Evolutionary conservation across 2,113 vertebrate species (phyloP), one percentile per base, ranked within the genome.

Genomic region (Acrocephalus kingi): DNA sequence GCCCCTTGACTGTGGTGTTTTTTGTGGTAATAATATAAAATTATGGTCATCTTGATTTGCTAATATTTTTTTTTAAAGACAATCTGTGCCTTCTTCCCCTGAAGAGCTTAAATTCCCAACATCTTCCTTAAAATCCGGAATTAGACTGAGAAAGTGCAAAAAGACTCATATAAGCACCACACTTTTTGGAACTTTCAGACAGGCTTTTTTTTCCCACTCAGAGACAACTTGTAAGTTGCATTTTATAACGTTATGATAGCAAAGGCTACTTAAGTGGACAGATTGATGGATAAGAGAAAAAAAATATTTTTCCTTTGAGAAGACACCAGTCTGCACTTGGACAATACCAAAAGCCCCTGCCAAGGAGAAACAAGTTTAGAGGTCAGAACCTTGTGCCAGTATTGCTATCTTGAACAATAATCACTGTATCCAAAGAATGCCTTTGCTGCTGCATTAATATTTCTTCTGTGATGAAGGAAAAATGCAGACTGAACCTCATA

Each of bases 221-320:
- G 45, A 96, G 28, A 41, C 27, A 49, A 80, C 69, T 62, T 89
- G 8, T 21, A 59, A 73, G 58, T 43, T 0, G 0, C 39, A 54
- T 92, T 91, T 85, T 85, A 52, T 28, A 84, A 56, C 31, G 66
- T 56, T 82, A 76, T 39, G 16, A 71, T 19, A 79, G 75, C 37
- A 83, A 54, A 86, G 41, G 66, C 33, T 55, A 62, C 68, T 92
- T 73, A 87, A 90, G 31, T 59, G 76, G 56, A 74, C 39, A 91
- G 85, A 94, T 52, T 92, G 83, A 86, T 72, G 86, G 90, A 89
- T 62, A 88, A 67, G 45, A 90, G 51, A 88, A 93, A 95, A 89
- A 94, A 96, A 97, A 95, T 74, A 88, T 94, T 94, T 95, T 87
- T 74, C 49, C 55, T 93, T 93, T 77, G 51, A 80, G 90, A 94